Conservation (phyloP, 1,140 invertebrate species). For the Drosophila auraria region DNA sequence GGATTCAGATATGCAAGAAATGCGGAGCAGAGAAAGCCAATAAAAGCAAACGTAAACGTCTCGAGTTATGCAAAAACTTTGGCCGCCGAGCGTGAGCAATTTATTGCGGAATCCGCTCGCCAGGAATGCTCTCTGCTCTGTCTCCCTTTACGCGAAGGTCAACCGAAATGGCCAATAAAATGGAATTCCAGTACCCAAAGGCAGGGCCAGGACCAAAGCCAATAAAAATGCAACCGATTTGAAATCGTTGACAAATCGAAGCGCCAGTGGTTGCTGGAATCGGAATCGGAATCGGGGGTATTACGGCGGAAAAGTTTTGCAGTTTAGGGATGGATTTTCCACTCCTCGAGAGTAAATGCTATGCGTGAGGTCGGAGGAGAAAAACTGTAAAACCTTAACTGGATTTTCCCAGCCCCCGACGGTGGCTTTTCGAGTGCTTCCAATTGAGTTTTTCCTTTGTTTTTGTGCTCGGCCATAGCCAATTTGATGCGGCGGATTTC, state of each 20-base stretch:
- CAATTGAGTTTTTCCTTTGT: slow-evolving; percentile 62
- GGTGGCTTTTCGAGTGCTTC: slow-evolving; percentile 48
- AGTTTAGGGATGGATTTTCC: slow-evolving; percentile 59
- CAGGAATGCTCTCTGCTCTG: slow-evolving; percentile 21
- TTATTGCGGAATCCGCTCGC: slow-evolving; percentile 59
- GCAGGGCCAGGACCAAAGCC: slow-evolving; percentile 48
- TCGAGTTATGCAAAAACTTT: slow-evolving; percentile 71
- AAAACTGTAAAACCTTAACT: slow-evolving; percentile 44
- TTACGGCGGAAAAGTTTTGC: slow-evolving; percentile 67
- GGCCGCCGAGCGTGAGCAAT: slow-evolving; percentile 62
- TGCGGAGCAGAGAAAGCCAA: slow-evolving; percentile 59
- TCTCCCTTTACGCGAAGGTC: slow-evolving; percentile 58
- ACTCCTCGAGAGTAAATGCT: slow-evolving; percentile 63
- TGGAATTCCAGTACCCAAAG: slow-evolving; percentile 65
- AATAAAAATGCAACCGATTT: slow-evolving; percentile 81
- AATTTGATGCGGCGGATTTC: slow-evolving; percentile 75
- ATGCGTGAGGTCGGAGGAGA: slow-evolving; percentile 49
- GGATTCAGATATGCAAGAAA: slow-evolving; percentile 39
- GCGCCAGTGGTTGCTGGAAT: slow-evolving; percentile 11
- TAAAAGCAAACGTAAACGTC: slow-evolving; percentile 67
- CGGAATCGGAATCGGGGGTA: not conserved
- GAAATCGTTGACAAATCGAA: slow-evolving; percentile 80
- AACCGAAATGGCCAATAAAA: slow-evolving; percentile 80
- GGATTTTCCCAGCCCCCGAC: slow-evolving; percentile 28
- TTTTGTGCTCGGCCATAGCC: slow-evolving; percentile 50